Evolutionary conservation across 2,888 invertebrate genomes (phyloP).

Genomic region (Chaitophorus viminalis): DNA sequence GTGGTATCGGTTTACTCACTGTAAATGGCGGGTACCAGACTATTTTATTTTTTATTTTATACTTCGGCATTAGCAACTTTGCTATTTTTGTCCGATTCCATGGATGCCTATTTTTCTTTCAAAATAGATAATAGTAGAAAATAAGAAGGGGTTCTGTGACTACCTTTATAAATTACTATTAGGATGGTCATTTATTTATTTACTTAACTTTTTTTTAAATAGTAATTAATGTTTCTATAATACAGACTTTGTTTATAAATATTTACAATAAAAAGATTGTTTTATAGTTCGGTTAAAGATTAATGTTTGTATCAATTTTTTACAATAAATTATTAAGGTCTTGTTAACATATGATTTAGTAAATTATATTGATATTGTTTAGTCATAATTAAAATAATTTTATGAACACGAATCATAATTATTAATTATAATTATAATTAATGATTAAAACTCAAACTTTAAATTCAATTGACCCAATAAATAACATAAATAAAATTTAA

Average conservation of each 20-base stretch:
- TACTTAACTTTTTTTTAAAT: neutral
- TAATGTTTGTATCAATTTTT: neutral
- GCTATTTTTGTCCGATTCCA: slow-evolving; percentile 60
- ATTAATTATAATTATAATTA: too few relatives aligned
- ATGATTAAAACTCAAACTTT: too few relatives aligned
- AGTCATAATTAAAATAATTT: too few relatives aligned
- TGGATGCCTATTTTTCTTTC: slow-evolving; percentile 47
- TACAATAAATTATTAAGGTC: too few relatives aligned
- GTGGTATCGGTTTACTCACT: slow-evolving; percentile 61
- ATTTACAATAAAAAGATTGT: neutral
- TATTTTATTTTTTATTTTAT: slow-evolving; percentile 56
- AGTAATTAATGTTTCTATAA: neutral
- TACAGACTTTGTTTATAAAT: neutral
- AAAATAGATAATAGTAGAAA: slow-evolving; percentile 41
- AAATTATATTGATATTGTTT: too few relatives aligned
- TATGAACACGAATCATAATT: too few relatives aligned
- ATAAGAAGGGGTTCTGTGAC: neutral
- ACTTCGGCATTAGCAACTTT: slow-evolving; percentile 59
- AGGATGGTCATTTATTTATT: neutral
- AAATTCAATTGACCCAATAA: too few relatives aligned
- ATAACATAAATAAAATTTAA: too few relatives aligned
- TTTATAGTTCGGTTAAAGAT: neutral
- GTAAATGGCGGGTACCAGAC: slow-evolving; percentile 62
- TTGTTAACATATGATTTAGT: too few relatives aligned
- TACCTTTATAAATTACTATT: slow-evolving; percentile 17